Evolutionary conservation across 2,113 vertebrate genomes (phyloP), one percentile per base, ranked within the genome.

Genomic region (Pristiophorus japonicus): DNA sequence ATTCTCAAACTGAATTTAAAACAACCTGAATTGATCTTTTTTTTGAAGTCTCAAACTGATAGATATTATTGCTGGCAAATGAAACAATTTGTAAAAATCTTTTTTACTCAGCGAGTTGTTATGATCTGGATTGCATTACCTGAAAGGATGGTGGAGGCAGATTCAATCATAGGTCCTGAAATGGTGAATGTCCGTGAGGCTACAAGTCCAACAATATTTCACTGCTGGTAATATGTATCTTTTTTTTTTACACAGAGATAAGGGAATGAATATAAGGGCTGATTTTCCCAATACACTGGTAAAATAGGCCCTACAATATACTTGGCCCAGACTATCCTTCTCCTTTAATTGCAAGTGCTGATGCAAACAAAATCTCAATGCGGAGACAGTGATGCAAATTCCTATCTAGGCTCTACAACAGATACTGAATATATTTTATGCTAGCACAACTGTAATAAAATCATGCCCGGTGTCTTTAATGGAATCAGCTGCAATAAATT

Each of bases 401-500:
- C 59, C 59, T 63, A 20, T 65, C 65, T 62, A 22, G 62, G 18
- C 59, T 63, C 59, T 30, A 63, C 88, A 38, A 22, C 88, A 59
- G 51, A 90, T 63, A 38, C 59, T 65, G 88, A 63, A 92, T 90
- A 20, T 38, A 92, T 63, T 63, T 63, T 63, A 63, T 5, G 18
- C 59, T 18, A 38, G 88, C 34, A 62, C 59, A 92, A 63, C 59
- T 20, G 88, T 92, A 38, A 92, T 92, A 63, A 92, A 92, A 92
- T 92, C 88, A 18, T n/a, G n/a, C 88, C n/a, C 88, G 63, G 88
- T 63, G 88, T 38, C 59, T 92, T 38, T 63, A 63, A 65, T 65
- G 88, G 59, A 63, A 92, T 92, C 59, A 38, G 65, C 55, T 38
- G 59, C 34, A 63, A 63, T 92, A 92, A n/a, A 92, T 92, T 92